Evolutionary conservation across 1,140 invertebrate species (phyloP), one percentile per base, ranked within the genome.

Genomic region (Parasteatoda tepidariorum): DNA sequence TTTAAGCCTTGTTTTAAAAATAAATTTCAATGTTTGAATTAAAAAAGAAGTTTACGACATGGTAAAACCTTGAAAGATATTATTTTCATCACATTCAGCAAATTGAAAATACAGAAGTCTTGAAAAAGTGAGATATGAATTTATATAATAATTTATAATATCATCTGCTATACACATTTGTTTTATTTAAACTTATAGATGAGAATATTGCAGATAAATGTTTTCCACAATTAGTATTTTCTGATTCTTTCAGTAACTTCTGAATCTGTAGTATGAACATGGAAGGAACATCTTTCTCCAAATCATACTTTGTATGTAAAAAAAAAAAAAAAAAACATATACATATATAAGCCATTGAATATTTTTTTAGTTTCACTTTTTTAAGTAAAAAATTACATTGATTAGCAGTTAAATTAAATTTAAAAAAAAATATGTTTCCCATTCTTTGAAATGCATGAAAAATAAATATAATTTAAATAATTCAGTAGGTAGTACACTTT

Each of bases 141-240:
- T n/a, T n/a, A n/a, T n/a, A n/a, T n/a, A n/a, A n/a, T n/a, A n/a
- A n/a, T n/a, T n/a, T n/a, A n/a, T n/a, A n/a, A n/a, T n/a, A n/a
- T n/a, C n/a, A n/a, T n/a, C n/a, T n/a, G n/a, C n/a, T n/a, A n/a
- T n/a, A n/a, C n/a, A n/a, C n/a, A n/a, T n/a, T n/a, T n/a, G n/a
- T n/a, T n/a, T n/a, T n/a, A n/a, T n/a, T n/a, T n/a, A n/a, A n/a
- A n/a, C n/a, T n/a, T n/a, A n/a, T n/a, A n/a, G n/a, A n/a, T 18
- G 74, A 78, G 24, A 92, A 94, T 68, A 95, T 97, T 87, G 93
- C 94, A 75, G 90, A 94, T 24, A 93, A 94, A 59, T 81, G 54
- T 34, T 70, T 81, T 18, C 78, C 78, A 70, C 78, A 81, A 22
- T 70, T 81, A 30, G 78, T 81, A 41, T 70, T 81, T 5, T 34